Evolutionary conservation across 2,797 vertebrate species (phyloP).

Genomic region (Pseudochromis fuscus): DNA sequence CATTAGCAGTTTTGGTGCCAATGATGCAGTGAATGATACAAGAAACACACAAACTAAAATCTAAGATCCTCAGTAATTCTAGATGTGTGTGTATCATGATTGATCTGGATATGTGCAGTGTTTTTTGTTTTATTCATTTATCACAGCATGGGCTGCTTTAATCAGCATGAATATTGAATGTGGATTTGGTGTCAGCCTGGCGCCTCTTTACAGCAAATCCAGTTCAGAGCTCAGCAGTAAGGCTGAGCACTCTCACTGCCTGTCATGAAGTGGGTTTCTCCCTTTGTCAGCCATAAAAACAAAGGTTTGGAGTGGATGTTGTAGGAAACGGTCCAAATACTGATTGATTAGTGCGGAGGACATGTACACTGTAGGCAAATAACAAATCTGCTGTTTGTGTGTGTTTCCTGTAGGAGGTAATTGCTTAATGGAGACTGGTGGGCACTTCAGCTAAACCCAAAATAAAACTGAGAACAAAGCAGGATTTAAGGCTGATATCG

Average conservation of each 20-base stretch:
- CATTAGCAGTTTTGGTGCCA: neutral
- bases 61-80: neutral
- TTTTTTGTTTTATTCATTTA: too few relatives aligned
- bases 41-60: neutral
- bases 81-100: neutral
- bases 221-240: neutral
- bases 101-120: too few relatives aligned
- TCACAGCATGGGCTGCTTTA: neutral
- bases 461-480: slow-evolving; percentile 55
- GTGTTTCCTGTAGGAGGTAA: slow-evolving; percentile 43
- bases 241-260: neutral
- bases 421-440: slow-evolving; percentile 52
- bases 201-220: neutral
- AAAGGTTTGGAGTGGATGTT: neutral
- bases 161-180: neutral
- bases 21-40: too few relatives aligned
- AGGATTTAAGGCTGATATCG: slow-evolving; percentile 57
- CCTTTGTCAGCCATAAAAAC: slow-evolving; percentile 1
- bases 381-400: slow-evolving; percentile 59
- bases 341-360: slow-evolving; percentile 17
- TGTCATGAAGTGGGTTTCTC: neutral
- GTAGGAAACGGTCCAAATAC: neutral
- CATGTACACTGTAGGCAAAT: slow-evolving; percentile 14
- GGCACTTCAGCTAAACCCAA: slow-evolving; percentile 53
- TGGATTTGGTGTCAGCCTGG: too few relatives aligned